Percentiles rank a stretch among this genome's conserved stretches.
Conservation (phyloP, 2,888 invertebrate genomes). For the Prosopocoilus inquinatus region DNA sequence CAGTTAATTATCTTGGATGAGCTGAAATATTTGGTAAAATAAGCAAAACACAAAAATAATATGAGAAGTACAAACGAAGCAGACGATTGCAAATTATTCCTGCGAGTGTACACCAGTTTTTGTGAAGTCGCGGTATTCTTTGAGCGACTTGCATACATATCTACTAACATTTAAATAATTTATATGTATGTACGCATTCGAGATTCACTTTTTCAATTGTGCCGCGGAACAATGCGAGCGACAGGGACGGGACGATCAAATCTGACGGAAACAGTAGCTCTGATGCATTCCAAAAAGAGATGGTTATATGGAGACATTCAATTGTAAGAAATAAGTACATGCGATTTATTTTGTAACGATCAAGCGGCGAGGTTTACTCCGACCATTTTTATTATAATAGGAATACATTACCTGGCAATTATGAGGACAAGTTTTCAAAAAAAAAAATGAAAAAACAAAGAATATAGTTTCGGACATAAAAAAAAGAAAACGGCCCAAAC, state of each 20-base stretch:
- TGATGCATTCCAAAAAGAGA: slow-evolving; percentile 20
- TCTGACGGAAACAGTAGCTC: slow-evolving; percentile 36
- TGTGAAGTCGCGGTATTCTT: slow-evolving; percentile 48
- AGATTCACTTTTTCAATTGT: slow-evolving; percentile 48
- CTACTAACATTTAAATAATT: slow-evolving; percentile 53
- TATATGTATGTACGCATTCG: slow-evolving; percentile 51
- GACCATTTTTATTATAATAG: slow-evolving; percentile 42
- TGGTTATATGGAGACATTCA: slow-evolving; percentile 34
- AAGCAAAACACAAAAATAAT: slow-evolving; percentile 32
- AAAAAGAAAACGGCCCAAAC: background rate
- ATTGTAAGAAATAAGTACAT: slow-evolving; percentile 42
- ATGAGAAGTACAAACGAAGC: slow-evolving; percentile 36
- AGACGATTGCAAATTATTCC: slow-evolving; percentile 45
- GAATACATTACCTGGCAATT: slow-evolving; percentile 41
- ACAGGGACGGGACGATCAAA: slow-evolving; percentile 38
- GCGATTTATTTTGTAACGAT: slow-evolving; percentile 43
- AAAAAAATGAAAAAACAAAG: slow-evolving; percentile 24
- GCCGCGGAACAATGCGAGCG: slow-evolving; percentile 43
- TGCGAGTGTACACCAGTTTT: slow-evolving; percentile 49
- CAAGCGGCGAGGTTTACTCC: slow-evolving; percentile 35
- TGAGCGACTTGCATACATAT: slow-evolving; percentile 52
- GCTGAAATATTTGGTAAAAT: too few species aligned
- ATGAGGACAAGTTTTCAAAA: slow-evolving; percentile 34
- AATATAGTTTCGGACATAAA: too few species aligned
- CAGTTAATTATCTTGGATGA: too few species aligned